These are phyloP conservation scores for Nycticryphes semicollaris DNA, from an alignment of 2,113 vertebrate genomes.

Conservation along the genomic window DNA sequence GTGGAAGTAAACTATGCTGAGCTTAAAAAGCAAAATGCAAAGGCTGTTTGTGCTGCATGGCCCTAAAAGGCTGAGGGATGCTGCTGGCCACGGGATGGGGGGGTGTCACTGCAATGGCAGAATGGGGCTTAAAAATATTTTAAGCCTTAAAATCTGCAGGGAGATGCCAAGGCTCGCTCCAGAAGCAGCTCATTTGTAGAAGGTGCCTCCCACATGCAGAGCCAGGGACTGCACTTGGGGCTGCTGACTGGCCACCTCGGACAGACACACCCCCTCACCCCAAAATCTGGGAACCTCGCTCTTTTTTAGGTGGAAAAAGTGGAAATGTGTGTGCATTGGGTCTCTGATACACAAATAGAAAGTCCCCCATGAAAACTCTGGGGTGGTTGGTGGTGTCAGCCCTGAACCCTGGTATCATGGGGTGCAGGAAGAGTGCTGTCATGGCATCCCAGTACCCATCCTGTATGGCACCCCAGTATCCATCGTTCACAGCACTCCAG, in stretches of 20 bases:
- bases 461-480: too few species aligned
- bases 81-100: background rate
- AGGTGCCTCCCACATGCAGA: background rate
- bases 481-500: background rate
- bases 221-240: background rate
- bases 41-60: rapidly evolving
- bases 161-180: background rate
- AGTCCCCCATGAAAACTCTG: background rate
- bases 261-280: rapidly evolving
- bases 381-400: background rate
- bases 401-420: rapidly evolving
- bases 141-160: too few species aligned
- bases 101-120: background rate
- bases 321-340: background rate
- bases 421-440: background rate
- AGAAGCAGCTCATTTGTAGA: background rate
- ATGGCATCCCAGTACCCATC: background rate
- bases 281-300: background rate
- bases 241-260: rapidly evolving
- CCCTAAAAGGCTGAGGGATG: background rate
- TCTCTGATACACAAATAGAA: background rate
- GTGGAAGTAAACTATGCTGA: background rate
- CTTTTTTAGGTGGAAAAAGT: background rate
- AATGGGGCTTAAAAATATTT: background rate
- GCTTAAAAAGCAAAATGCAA: background rate